Base-by-base conservation (phyloP, 2,888 invertebrate species). In the Allophyes oxyacanthae region DNA sequence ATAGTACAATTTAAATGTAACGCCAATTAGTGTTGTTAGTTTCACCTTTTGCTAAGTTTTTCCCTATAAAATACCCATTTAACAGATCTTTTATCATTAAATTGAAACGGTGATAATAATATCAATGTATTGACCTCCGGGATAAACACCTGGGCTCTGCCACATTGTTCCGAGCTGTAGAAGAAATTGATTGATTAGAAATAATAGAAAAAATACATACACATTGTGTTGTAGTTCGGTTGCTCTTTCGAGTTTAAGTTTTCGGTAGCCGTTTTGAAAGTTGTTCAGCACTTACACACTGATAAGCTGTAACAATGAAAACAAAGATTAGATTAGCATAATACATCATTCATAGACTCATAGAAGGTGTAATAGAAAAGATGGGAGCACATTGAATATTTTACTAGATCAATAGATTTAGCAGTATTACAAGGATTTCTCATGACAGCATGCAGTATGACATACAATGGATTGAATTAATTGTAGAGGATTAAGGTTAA, bases 151-250 rank as follows among this genome's bases (percentile, higher is more conserved):
- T 83, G 84, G 85, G 64, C 84, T 90, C 90, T 90, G 93, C 93
- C 92, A 94, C 94, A 94, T 94, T 78, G 88, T 82, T 65, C 83
- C 76, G 78, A 69, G 79, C 91, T 89, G 90, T 77, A 80, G 77
- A 85, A 84, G 57, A 79, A 85, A 81, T 78, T 49, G 26, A 54
- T 42, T 48, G 20, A 41, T 85, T 72, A 81, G 57, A 70, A 66
- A 59, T 61, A 67, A 48, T 72, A 57, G 67, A 56, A 66, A 70
- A 77, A 58, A 86, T 92, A 94, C 91, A 88, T 94, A 94, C 94
- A 94, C 94, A 94, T 94, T 50, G 93, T 93, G 82, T 84, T 90
- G 90, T 94, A 94, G 84, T 92, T 94, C 44, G 88, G 87, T 67
- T 91, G 88, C 30, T 88, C 88, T 77, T 90, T 86, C 30, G 85